Evolutionary conservation across 2,888 invertebrate species (phyloP), one percentile per base, ranked within the genome.

Genomic region (Pristionchus arcanus): DNA sequence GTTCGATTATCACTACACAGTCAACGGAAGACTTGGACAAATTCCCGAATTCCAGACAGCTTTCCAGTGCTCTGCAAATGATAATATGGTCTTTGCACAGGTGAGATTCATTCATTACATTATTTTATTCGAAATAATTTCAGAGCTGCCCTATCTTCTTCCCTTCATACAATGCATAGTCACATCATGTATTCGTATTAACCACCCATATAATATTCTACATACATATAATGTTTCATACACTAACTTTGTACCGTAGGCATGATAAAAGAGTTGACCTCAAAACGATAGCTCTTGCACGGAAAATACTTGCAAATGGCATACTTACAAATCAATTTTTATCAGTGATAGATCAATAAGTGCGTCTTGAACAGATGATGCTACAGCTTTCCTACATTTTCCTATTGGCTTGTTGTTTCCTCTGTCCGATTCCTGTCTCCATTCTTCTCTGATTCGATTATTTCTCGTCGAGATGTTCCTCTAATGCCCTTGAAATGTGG

Each of bases 71-170:
- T n/a, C 81, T 15, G 49, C 81, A 15, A 13, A 49, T 25, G 81
- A 49, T 28, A 28, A 34, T 7, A 81, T 81, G 81, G n/a, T 49
- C 53, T 49, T 81, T 53, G 53, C 81, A 15, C n/a, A 49, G 42
- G 81, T 81, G 25, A 42, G 74, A n/a, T 68, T 31, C n/a, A 15
- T 68, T 4, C 63, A n/a, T 63, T n/a, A 63, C 11, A 25, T 4
- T 49, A 16, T n/a, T 53, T 13, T 4, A 53, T 11, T 49, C 16
- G 9, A 42, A 49, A 15, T n/a, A 81, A 28, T n/a, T 2, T 53
- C n/a, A 28, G 81, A 49, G 21, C 42, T 81, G 81, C 16, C 81
- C 81, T 15, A n/a, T 81, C 28, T 81, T 81, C 81, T 81, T 81
- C 81, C 74, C 74, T 5, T 37, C 74, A 16, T 74, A 37, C 37